These are phyloP conservation scores for Triops longicaudatus DNA, from an alignment of 1,140 invertebrate genomes.

Conservation along the genomic window DNA sequence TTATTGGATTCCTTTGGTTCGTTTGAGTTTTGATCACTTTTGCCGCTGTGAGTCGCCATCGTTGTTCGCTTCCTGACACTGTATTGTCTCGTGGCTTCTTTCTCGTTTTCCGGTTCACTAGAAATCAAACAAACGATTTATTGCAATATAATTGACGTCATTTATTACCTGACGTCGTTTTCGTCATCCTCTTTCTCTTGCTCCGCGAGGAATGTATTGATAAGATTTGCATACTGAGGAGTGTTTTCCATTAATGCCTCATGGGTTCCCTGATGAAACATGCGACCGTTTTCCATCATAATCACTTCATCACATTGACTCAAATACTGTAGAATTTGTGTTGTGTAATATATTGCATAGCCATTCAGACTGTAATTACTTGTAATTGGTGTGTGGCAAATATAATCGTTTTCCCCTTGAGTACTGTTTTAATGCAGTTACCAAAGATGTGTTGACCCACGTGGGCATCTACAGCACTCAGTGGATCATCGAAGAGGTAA, in stretches of 20 bases:
- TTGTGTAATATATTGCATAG: neutral
- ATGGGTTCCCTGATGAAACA: constrained; percentile 43
- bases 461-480: constrained; percentile 55
- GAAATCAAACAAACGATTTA: neutral
- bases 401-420: constrained; percentile 57
- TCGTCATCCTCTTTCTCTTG: constrained; percentile 33
- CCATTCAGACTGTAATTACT: constrained; percentile 34
- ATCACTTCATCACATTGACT: constrained; percentile 46
- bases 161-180: constrained; percentile 34
- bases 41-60: too few relatives aligned
- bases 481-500: constrained; percentile 61
- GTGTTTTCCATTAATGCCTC: constrained; percentile 38
- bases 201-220: constrained; percentile 38
- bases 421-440: constrained; percentile 45
- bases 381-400: constrained; percentile 55
- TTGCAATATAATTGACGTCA: neutral
- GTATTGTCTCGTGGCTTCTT: neutral
- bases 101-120: neutral
- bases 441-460: constrained; percentile 55
- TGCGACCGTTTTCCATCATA: constrained; percentile 43
- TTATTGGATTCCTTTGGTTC: too few relatives aligned
- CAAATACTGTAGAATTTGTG: constrained; percentile 38
- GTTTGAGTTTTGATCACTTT: too few relatives aligned
- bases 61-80: too few relatives aligned
- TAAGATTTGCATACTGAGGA: constrained; percentile 42